Percentiles rank a stretch among this genome's conserved stretches.
Conservation (phyloP, 1,140 invertebrate genomes). For the Lanistes nyassanus region DNA sequence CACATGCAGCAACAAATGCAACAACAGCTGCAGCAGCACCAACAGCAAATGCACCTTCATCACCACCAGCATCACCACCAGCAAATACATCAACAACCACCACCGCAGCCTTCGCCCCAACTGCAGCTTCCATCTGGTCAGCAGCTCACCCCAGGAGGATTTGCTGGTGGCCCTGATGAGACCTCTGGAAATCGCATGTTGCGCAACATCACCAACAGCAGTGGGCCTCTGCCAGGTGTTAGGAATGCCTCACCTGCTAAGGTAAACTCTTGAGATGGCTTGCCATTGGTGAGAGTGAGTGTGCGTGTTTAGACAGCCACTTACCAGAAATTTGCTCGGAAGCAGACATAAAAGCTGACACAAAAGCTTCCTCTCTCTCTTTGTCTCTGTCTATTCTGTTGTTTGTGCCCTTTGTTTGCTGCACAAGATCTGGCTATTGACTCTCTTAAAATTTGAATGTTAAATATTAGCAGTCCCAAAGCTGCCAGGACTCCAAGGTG, state of each 20-base stretch:
- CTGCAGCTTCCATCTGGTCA: constrained; percentile 4
- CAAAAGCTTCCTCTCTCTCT: too few relatives aligned
- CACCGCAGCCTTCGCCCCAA: constrained; percentile 21
- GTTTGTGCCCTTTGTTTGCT: too few relatives aligned
- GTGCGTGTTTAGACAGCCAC: too few relatives aligned
- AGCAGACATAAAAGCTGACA: too few relatives aligned
- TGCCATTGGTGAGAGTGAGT: too few relatives aligned
- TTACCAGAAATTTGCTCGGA: too few relatives aligned
- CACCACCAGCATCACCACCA: constrained; percentile 1
- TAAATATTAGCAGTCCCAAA: too few relatives aligned
- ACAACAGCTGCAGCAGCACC: constrained; percentile 14
- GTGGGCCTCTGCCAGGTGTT: constrained; percentile 13
- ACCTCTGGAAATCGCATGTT: constrained; percentile 20
- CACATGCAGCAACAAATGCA: constrained; percentile 20
- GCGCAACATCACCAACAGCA: constrained; percentile 36
- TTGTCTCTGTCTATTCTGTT: too few relatives aligned
- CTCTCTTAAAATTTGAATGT: too few relatives aligned
- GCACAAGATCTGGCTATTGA: too few relatives aligned
- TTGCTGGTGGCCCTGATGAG: constrained; percentile 10
- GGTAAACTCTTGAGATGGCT: too few relatives aligned
- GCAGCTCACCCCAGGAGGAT: constrained; percentile 15
- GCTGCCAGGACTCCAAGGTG: too few relatives aligned
- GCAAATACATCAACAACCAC: constrained; percentile 1
- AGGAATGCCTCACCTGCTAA: constrained; percentile 9
- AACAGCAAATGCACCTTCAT: neutral